Conservation (phyloP, 2,113 vertebrate genomes). For the Apodemus sylvaticus region DNA sequence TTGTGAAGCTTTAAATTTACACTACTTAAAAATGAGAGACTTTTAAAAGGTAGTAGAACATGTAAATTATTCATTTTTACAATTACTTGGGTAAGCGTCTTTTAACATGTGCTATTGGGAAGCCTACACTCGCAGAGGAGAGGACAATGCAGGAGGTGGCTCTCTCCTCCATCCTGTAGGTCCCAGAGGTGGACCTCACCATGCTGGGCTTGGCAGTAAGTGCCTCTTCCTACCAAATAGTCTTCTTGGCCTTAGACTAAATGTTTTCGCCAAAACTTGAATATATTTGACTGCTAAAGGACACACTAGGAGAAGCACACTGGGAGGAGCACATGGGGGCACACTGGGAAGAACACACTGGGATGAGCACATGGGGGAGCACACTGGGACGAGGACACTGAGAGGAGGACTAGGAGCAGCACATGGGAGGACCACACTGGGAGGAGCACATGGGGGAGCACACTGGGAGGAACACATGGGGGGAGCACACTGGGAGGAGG, state of each 20-base stretch:
- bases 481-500: too few relatives aligned
- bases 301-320: too few relatives aligned
- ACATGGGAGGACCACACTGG: background rate
- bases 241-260: background rate
- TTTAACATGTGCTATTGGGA: background rate
- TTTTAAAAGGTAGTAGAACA: background rate
- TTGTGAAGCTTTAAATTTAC: background rate
- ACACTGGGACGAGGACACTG: too few relatives aligned
- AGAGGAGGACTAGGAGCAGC: background rate
- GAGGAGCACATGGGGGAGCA: too few relatives aligned
- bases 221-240: background rate
- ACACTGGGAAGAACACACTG: background rate
- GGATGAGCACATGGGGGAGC: too few relatives aligned
- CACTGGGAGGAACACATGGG: too few relatives aligned
- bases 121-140: too few relatives aligned
- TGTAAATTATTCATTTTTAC: background rate
- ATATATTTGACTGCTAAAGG: background rate
- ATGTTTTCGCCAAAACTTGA: constrained; percentile 24
- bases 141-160: background rate
- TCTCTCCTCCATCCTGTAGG: too few relatives aligned
- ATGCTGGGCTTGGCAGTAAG: too few relatives aligned
- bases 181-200: background rate
- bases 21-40: background rate
- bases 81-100: background rate
- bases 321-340: too few relatives aligned